Evolutionary conservation across 1,140 invertebrate species (phyloP), one percentile per base, ranked within the genome.

Genomic region (Ridgeia piscesae): DNA sequence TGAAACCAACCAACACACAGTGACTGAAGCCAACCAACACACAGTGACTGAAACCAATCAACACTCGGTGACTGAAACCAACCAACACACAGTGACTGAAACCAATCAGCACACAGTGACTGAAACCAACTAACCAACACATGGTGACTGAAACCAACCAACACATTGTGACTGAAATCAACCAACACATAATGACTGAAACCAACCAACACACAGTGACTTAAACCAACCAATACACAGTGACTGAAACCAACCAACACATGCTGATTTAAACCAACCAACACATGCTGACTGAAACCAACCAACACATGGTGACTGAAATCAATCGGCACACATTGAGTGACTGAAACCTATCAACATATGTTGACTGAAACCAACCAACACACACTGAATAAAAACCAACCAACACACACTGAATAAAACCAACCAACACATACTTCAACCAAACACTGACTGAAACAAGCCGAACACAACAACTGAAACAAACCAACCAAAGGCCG

Each of bases 131-230:
- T n/a, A n/a, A n/a, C n/a, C n/a, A 97, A 96, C 17, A 98, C 94
- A 89, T 97, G 96, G 95, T 98, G 97, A 93, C 97, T 97, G 94
- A 89, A 95, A 95, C 92, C 92, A 93, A 89, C 92, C 92, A 93
- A 93, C n/a, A 27, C 11, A 42, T 6, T 6, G 42, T 11, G 42
- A 42, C 42, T 42, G 42, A 42, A 42, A 42, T 11, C 42, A 42
- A 42, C 42, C 42, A 42, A 42, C 42, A 42, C 42, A 42, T n/a
- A n/a, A n/a, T n/a, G n/a, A n/a, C n/a, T n/a, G n/a, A n/a, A n/a
- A n/a, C n/a, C n/a, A n/a, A n/a, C n/a, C n/a, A 97, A 96, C 17
- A 98, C 94, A 89, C 97, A 96, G 95, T 98, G 97, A 93, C 97
- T 97, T 94, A 89, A 95, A 95, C 92, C 92, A 93, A 89, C 92